Evolutionary conservation across 2,797 vertebrate genomes (phyloP).

Genomic region (Psittacula echo): DNA sequence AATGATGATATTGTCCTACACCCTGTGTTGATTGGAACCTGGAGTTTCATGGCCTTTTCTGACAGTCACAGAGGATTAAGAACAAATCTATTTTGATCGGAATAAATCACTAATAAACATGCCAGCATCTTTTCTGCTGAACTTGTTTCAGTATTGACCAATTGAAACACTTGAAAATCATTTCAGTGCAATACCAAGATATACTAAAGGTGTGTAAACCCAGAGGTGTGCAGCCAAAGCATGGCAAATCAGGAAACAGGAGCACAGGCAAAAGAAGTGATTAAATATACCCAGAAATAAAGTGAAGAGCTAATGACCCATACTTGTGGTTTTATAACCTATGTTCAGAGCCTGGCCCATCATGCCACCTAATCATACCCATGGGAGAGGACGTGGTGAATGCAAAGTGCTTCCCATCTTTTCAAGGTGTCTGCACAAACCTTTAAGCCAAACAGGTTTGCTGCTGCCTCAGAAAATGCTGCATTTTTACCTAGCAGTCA

Average conservation of each 20-base stretch:
- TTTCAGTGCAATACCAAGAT: neutral
- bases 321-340: slow-evolving; percentile 13
- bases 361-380: neutral
- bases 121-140: neutral
- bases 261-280: neutral
- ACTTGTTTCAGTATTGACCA: neutral
- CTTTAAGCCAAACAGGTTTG: neutral
- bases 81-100: neutral
- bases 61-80: neutral
- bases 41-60: neutral
- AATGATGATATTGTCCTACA: neutral
- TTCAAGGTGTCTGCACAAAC: neutral
- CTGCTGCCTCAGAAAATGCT: neutral
- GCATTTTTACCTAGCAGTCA: neutral
- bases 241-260: neutral
- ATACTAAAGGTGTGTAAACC: neutral
- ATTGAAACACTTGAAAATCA: neutral
- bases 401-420: neutral
- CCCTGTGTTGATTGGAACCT: neutral
- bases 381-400: neutral
- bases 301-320: neutral
- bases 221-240: neutral
- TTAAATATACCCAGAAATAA: slow-evolving; percentile 8
- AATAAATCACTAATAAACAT: neutral
- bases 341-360: neutral